A percentile compares a stretch with the other conserved stretches of the same genome.
Evolutionary conservation across 2,113 vertebrate genomes (phyloP).

Genomic region (Malurus cyaneus): DNA sequence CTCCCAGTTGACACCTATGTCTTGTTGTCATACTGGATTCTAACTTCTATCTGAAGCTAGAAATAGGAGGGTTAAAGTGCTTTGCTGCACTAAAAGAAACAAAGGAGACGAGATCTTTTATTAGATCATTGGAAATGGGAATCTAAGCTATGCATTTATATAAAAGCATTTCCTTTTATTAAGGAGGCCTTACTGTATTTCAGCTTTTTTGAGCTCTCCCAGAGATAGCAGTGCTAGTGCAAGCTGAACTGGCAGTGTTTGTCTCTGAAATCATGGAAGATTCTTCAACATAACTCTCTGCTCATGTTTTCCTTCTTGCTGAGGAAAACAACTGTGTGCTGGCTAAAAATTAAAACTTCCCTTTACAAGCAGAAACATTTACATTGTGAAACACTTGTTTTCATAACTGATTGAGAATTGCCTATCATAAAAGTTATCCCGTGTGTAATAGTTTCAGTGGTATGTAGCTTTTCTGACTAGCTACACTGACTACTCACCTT

Average conservation of each 20-base stretch:
- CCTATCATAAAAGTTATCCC: neutral
- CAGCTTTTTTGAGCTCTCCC: neutral
- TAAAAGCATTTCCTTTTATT: neutral
- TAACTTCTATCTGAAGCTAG: neutral
- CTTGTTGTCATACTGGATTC: neutral
- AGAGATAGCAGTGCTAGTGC: neutral
- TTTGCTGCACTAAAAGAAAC: neutral
- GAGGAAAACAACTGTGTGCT: neutral
- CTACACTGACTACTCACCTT: neutral
- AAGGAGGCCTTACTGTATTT: neutral
- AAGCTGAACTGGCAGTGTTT: neutral
- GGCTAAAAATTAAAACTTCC: neutral
- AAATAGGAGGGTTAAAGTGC: neutral
- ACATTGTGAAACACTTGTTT: neutral
- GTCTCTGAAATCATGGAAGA: neutral
- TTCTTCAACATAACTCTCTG: neutral
- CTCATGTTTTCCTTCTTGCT: neutral
- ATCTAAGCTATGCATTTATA: neutral
- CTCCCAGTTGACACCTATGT: neutral
- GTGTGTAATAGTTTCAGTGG: neutral
- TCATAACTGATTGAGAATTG: conserved; percentile 1
- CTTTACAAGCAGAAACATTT: neutral
- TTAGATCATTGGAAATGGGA: neutral
- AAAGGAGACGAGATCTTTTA: neutral
- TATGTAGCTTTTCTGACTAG: neutral